These are phyloP conservation scores for Sorex araneus DNA, from an alignment of 2,113 vertebrate genomes.

Conservation along the genomic window DNA sequence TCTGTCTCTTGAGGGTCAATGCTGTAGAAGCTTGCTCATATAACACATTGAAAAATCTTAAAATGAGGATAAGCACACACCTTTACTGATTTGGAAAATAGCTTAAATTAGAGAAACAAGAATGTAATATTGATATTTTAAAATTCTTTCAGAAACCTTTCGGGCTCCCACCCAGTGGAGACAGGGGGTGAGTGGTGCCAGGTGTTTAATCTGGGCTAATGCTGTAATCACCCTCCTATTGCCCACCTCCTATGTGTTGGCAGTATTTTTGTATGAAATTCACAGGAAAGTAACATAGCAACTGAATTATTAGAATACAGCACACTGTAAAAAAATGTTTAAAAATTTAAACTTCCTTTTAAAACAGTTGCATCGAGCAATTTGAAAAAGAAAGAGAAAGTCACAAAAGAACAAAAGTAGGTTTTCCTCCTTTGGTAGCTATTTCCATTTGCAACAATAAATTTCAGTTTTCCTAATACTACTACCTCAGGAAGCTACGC, in stretches of 20 bases:
- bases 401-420: not conserved
- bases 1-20: not conserved
- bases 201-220: too few relatives aligned
- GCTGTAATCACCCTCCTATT: too few relatives aligned
- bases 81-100: not conserved
- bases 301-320: not conserved
- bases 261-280: not conserved
- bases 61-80: not conserved
- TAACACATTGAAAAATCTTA: not conserved
- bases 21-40: not conserved
- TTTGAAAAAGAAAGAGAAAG: not conserved
- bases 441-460: not conserved
- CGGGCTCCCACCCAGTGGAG: too few relatives aligned
- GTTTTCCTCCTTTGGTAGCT: not conserved
- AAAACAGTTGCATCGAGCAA: not conserved
- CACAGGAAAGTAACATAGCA: not conserved
- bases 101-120: not conserved
- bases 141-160: not conserved
- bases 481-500: constrained; percentile 13
- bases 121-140: not conserved
- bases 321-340: not conserved
- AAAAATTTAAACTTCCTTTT: not conserved
- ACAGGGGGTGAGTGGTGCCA: too few relatives aligned
- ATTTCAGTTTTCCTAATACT: not conserved
- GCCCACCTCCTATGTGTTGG: not conserved